Evolutionary conservation across 2,797 vertebrate species (phyloP).

Genomic region (Ptychobarbus kaznakovi): DNA sequence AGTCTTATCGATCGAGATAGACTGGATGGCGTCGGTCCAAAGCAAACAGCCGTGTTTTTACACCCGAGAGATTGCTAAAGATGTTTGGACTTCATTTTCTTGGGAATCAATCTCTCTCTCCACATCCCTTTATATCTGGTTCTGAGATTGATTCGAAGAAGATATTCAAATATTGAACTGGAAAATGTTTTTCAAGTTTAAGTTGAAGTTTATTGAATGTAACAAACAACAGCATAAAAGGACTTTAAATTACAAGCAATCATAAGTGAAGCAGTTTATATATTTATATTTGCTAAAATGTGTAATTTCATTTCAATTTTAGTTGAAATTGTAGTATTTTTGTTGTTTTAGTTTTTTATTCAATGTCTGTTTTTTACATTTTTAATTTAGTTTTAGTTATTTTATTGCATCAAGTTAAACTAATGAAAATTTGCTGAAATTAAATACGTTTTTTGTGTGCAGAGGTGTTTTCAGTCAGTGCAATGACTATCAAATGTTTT

Average conservation of each 20-base stretch:
- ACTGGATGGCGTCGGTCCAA: neutral
- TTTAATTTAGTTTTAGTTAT: neutral
- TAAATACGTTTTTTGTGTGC: too few species aligned
- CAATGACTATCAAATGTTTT: too few species aligned
- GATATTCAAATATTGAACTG: too few species aligned
- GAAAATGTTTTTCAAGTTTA: neutral
- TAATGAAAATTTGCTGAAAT: neutral
- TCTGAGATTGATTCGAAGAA: neutral
- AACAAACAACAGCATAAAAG: neutral
- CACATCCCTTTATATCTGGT: neutral
- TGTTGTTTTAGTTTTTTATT: neutral
- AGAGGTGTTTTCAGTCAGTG: too few species aligned
- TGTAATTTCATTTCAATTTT: neutral
- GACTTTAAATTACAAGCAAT: neutral
- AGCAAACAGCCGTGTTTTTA: neutral
- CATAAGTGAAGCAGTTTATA: neutral
- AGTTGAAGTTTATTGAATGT: neutral
- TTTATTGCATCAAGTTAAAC: neutral
- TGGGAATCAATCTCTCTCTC: neutral
- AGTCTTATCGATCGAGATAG: constrained; percentile 6
- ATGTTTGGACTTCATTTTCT: neutral
- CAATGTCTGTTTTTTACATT: neutral
- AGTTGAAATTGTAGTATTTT: neutral
- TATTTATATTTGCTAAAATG: neutral
- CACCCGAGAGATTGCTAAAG: neutral